Percentiles rank a stretch among this genome's conserved stretches.
Evolutionary conservation across 2,888 invertebrate species (phyloP).

Genomic region (Unio pictorum): DNA sequence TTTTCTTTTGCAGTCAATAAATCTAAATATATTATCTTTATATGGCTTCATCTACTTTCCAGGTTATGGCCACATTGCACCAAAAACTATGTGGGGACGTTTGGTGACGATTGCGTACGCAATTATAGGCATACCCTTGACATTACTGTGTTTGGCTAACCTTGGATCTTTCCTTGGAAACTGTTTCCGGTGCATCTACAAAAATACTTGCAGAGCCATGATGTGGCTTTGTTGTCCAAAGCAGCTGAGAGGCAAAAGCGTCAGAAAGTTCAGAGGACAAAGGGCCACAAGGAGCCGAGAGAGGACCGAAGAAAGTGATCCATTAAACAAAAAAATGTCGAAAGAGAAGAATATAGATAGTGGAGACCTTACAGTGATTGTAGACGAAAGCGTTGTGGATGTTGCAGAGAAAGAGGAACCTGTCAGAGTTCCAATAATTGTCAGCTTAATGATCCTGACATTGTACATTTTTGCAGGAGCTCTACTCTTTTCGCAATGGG

Average conservation of each 20-base stretch:
- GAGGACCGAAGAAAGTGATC: slow-evolving; percentile 15
- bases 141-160: slow-evolving; percentile 59
- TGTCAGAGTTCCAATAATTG: slow-evolving; percentile 84
- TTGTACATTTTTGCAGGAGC: slow-evolving; percentile 94
- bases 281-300: slow-evolving; percentile 4
- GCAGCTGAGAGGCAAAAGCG: slow-evolving; percentile 16
- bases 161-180: slow-evolving; percentile 57
- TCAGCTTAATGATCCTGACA: slow-evolving; percentile 92
- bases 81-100: slow-evolving; percentile 55
- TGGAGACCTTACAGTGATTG: slow-evolving; percentile 6
- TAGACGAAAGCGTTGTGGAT: slow-evolving; percentile 6
- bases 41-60: slow-evolving; percentile 14
- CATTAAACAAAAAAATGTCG: slow-evolving; percentile 4
- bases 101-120: slow-evolving; percentile 61
- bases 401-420: slow-evolving; percentile 29
- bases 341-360: slow-evolving; percentile 6
- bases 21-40: too few relatives aligned
- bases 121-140: slow-evolving; percentile 62
- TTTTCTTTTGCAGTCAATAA: too few relatives aligned
- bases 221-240: slow-evolving; percentile 43
- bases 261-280: slow-evolving; percentile 1
- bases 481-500: slow-evolving; percentile 92
- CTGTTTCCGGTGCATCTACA: slow-evolving; percentile 62
- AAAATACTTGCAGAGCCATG: slow-evolving; percentile 42
- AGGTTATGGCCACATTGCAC: slow-evolving; percentile 64